A percentile compares a stretch with the other conserved stretches of the same genome.
Evolutionary conservation across 2,797 vertebrate genomes (phyloP).

Genomic region (Urocyon cinereoargenteus): DNA sequence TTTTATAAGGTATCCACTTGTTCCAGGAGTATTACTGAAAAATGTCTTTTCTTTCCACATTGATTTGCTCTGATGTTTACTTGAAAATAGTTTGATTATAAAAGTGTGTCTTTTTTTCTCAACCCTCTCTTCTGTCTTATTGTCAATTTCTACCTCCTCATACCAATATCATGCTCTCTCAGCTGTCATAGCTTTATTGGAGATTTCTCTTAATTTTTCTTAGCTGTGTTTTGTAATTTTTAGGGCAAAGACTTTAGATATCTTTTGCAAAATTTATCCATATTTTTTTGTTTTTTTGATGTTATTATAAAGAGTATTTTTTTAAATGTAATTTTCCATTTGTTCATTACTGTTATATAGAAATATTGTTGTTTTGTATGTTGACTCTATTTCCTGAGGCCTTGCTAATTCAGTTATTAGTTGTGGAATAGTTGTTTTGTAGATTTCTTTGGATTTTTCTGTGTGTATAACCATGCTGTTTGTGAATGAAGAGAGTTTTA

Average conservation of each 20-base stretch:
- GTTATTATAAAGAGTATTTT: not conserved
- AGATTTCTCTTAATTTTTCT: not conserved
- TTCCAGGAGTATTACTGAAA: not conserved
- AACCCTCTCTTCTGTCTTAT: not conserved
- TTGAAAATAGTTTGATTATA: not conserved
- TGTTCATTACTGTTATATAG: not conserved
- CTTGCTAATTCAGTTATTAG: not conserved
- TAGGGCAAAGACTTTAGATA: not conserved
- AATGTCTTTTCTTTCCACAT: not conserved
- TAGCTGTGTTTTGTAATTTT: not conserved
- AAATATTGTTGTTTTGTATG: not conserved
- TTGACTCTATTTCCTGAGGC: not conserved
- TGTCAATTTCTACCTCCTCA: not conserved
- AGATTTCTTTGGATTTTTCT: conserved; percentile 18
- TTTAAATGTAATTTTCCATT: not conserved
- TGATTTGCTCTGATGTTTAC: not conserved
- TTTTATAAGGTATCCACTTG: not conserved
- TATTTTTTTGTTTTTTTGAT: conserved; percentile 5
- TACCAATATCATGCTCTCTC: not conserved
- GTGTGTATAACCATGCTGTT: not conserved
- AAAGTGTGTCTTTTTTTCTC: not conserved
- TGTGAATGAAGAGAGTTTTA: not conserved
- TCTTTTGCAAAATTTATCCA: not conserved
- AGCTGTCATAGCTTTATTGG: not conserved
- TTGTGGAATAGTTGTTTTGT: not conserved